These are phyloP conservation scores for Melieria omissa DNA, from an alignment of 2,888 invertebrate genomes.

Conservation along the genomic window DNA sequence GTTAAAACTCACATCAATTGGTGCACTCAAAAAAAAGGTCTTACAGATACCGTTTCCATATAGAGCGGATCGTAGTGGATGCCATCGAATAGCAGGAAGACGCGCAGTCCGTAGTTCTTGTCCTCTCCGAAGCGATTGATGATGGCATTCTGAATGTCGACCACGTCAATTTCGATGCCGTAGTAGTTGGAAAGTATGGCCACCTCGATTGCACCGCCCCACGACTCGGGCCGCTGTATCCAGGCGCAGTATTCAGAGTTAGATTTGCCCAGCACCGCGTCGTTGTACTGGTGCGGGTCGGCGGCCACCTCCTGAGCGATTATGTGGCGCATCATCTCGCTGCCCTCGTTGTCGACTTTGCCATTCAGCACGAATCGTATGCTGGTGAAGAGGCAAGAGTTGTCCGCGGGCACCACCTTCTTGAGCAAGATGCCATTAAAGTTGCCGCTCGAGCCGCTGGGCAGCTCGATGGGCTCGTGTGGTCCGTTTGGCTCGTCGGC, in stretches of 20 bases:
- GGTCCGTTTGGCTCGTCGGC: constrained; percentile 27
- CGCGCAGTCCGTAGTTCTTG: constrained; percentile 82
- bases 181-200: constrained; percentile 88
- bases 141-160: constrained; percentile 89
- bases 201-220: constrained; percentile 97
- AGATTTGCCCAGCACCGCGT: constrained; percentile 86
- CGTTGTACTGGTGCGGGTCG: constrained; percentile 82
- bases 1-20: not conserved
- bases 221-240: constrained; percentile 88
- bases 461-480: constrained; percentile 23
- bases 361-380: constrained; percentile 77
- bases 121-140: constrained; percentile 96
- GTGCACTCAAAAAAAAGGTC: constrained; percentile 54
- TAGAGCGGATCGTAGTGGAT: constrained; percentile 96
- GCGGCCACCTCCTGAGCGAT: constrained; percentile 86
- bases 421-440: constrained; percentile 82
- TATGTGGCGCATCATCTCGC: constrained; percentile 83
- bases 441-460: constrained; percentile 53
- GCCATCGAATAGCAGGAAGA: constrained; percentile 92
- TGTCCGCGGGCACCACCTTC: constrained; percentile 93
- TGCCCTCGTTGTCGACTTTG: constrained; percentile 79
- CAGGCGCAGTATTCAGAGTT: constrained; percentile 88
- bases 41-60: constrained; percentile 82
- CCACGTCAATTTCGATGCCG: constrained; percentile 91
- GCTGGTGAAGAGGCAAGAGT: constrained; percentile 95